Evolutionary conservation across 1,140 invertebrate species (phyloP), one percentile per base, ranked within the genome.

Genomic region (Hylaeus anthracinus): DNA sequence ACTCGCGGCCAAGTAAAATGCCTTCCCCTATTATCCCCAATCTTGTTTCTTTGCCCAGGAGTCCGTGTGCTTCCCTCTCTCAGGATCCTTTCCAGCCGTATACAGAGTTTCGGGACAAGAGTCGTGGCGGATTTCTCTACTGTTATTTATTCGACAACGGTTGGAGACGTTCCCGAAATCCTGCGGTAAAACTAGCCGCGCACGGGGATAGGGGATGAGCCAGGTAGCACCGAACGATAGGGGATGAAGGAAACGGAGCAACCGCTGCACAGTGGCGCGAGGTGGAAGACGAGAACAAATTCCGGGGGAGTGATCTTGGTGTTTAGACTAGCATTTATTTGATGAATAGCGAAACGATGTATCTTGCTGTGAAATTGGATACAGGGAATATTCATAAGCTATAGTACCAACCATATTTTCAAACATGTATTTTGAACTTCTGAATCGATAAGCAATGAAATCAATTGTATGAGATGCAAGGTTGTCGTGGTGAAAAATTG

Each of bases 141-240:
- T 41, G 53, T 81, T 80, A 72, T 85, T 85, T 74, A 81, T 79
- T 72, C 72, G 71, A 73, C 39, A 53, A 51, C n/a, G 61, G 60
- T 53, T 37, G 39, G 51, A 8, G 51, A 58, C 48, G 8, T 65
- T 66, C 39, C 12, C 6, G n/a, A 15, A 55, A 48, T 56, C 43
- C 10, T 5, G 14, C 14, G 53, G 51, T 26, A 43, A 45, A 48
- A 67, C 43, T 14, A 14, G 15, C 8, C 14, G 5, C 58, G 14
- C 37, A 26, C 10, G 63, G 56, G 39, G 45, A 61, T 58, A 56
- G 41, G 41, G 60, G 15, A 51, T 41, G 58, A 53, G 3, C 8
- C 60, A 10, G 43, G 45, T 55, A 61, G 48, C 61, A 1, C n/a
- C 14, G 60, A 41, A 64, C 14, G 45, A 64, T 41, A 45, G 41